Conservation (phyloP, 2,113 vertebrate genomes). For the Gadus chalcogrammus region DNA sequence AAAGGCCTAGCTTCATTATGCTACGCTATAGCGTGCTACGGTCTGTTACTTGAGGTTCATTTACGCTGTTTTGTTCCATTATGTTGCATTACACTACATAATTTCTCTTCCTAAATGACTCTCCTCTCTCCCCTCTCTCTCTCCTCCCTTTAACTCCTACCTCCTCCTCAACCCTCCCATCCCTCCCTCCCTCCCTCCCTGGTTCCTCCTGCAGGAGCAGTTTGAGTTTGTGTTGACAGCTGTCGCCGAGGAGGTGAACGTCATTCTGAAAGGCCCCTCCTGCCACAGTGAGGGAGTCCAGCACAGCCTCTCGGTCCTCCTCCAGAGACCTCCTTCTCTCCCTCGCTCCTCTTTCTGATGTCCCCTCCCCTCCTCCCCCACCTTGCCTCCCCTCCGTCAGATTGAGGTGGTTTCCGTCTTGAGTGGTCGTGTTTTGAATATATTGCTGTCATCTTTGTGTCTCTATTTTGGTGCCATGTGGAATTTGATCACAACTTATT, state of each 20-base stretch:
- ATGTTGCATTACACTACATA: no score
- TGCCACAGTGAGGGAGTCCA: slow-evolving; percentile 27
- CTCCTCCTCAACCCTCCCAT: no score
- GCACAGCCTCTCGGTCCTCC: background rate
- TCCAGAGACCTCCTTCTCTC: background rate
- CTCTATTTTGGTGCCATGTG: background rate
- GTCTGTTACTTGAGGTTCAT: no score
- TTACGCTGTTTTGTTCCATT: no score
- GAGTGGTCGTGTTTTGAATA: background rate
- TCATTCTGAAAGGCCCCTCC: slow-evolving; percentile 36
- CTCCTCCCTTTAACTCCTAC: background rate
- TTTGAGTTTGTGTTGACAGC: slow-evolving; percentile 40
- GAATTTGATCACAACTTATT: no score
- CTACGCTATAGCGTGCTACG: background rate
- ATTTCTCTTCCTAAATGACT: no score
- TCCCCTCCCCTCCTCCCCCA: background rate
- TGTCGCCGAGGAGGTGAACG: slow-evolving; percentile 38
- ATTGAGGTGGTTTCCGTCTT: no score
- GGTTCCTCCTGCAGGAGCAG: slow-evolving; percentile 23
- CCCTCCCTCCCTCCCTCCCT: background rate
- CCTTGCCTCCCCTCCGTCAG: background rate
- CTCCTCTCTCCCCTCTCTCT: background rate
- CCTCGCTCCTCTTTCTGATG: background rate
- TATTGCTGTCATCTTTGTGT: background rate
- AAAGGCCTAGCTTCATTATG: no score